Conservation (phyloP, 2,888 invertebrate species). For the Diarsia rubi region DNA sequence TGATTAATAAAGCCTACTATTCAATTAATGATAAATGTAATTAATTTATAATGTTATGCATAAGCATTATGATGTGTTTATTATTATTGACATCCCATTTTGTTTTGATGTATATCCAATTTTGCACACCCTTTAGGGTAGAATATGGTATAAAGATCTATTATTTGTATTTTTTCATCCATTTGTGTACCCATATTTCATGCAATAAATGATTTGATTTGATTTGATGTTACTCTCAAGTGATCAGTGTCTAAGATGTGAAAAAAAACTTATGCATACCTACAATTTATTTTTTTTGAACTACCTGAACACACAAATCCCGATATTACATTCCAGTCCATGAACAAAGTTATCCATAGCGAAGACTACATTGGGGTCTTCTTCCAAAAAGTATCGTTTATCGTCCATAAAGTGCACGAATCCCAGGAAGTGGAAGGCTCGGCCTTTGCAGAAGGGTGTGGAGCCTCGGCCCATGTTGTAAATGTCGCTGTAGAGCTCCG, state of each 20-base stretch:
- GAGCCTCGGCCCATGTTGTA: constrained; percentile 84
- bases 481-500: constrained; percentile 86
- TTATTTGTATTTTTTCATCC: too few relatives aligned
- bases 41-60: too few relatives aligned
- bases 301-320: constrained; percentile 85
- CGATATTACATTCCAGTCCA: constrained; percentile 85
- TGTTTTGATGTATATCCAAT: too few relatives aligned
- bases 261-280: background rate
- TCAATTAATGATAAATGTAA: too few relatives aligned
- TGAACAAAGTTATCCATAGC: constrained; percentile 86
- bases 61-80: too few relatives aligned
- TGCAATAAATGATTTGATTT: too few relatives aligned
- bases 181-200: too few relatives aligned
- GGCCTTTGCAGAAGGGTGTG: constrained; percentile 81
- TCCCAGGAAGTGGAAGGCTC: constrained; percentile 85
- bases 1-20: too few relatives aligned
- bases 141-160: too few relatives aligned
- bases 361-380: constrained; percentile 84
- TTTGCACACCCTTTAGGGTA: too few relatives aligned
- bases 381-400: constrained; percentile 81
- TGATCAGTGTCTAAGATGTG: background rate
- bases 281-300: too few relatives aligned
- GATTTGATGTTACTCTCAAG: background rate
- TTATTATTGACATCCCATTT: too few relatives aligned
- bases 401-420: constrained; percentile 86